phyloP scores from a whole-genome alignment of 2,113 vertebrate species.

The Casuarius casuarius region DNA sequence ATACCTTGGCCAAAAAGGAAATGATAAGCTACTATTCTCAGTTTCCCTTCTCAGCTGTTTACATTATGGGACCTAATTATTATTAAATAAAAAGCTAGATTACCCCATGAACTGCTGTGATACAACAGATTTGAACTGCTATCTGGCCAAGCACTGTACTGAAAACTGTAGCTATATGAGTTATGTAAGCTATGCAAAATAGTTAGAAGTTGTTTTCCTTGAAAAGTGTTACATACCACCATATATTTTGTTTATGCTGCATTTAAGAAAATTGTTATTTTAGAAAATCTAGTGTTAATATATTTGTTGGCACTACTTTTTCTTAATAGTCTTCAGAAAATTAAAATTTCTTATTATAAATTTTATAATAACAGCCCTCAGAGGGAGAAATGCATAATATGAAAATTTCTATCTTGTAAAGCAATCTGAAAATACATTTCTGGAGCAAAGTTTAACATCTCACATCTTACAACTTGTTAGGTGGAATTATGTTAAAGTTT shows the following conservation, averaged over 20 bases:
- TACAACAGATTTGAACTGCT: neutral
- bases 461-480: neutral
- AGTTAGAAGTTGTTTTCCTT: neutral
- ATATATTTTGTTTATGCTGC: neutral
- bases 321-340: neutral
- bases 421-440: neutral
- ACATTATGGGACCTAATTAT: neutral
- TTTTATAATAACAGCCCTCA: neutral
- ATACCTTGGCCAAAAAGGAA: slow-evolving; percentile 22
- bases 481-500: neutral
- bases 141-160: neutral
- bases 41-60: neutral
- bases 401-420: neutral
- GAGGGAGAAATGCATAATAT: neutral
- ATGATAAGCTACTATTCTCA: slow-evolving; percentile 38
- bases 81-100: slow-evolving; percentile 21
- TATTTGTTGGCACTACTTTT: neutral
- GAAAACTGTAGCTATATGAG: neutral
- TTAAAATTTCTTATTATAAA: neutral
- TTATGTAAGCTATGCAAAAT: neutral
- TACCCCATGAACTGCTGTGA: neutral
- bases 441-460: neutral
- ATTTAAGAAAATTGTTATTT: neutral
- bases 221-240: neutral
- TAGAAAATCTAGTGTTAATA: neutral